A percentile compares a stretch with the other conserved stretches of the same genome.
Evolutionary conservation across 2,113 vertebrate genomes (phyloP).

Genomic region (Hippocampus abdominalis): DNA sequence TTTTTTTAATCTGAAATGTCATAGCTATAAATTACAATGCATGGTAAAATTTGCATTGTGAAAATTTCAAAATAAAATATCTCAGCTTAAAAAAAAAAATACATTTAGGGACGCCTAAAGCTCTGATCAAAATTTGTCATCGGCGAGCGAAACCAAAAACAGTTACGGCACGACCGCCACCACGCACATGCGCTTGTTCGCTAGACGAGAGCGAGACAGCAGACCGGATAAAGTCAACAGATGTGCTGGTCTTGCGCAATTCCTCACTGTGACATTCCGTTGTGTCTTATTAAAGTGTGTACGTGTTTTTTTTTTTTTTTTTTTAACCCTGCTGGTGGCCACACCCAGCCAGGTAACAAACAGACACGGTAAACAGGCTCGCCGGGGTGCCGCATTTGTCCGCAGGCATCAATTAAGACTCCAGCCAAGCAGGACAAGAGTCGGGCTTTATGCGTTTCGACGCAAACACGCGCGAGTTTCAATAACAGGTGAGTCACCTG

Average conservation of each 20-base stretch:
- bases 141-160: no score
- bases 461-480: slow-evolving; percentile 30
- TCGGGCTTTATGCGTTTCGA: slow-evolving; percentile 29
- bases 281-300: slow-evolving; percentile 1
- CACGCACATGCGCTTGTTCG: slow-evolving; percentile 43
- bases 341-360: slow-evolving; percentile 62
- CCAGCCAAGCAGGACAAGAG: slow-evolving; percentile 46
- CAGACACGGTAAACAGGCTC: slow-evolving; percentile 56
- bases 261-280: slow-evolving; percentile 57
- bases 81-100: no score
- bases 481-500: slow-evolving; percentile 71
- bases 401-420: slow-evolving; percentile 49
- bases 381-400: slow-evolving; percentile 22
- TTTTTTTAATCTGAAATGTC: no score
- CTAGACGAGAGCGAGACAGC: slow-evolving; percentile 28
- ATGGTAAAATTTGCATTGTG: no score
- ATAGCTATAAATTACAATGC: no score
- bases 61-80: no score
- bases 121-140: no score
- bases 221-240: slow-evolving; percentile 68
- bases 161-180: no score
- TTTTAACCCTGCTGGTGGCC: slow-evolving; percentile 3
- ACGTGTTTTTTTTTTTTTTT: slow-evolving; percentile 1
- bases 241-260: slow-evolving; percentile 76
- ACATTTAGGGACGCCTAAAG: no score